A percentile compares a stretch with the other conserved stretches of the same genome.
These are phyloP conservation scores for Copsychus sechellarum DNA, from an alignment of 2,113 vertebrate genomes.

Conservation along the genomic window DNA sequence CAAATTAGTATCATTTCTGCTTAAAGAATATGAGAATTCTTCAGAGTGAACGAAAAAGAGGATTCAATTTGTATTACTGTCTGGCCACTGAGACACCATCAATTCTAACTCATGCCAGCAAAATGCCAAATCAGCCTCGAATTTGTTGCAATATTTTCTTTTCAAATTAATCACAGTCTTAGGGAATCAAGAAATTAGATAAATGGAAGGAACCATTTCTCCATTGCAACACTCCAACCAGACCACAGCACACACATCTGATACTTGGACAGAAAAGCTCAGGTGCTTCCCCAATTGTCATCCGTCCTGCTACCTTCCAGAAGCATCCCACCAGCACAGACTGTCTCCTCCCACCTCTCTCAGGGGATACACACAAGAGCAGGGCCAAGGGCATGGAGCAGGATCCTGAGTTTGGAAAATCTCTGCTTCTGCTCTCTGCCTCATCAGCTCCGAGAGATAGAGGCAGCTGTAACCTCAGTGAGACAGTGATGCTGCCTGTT, in stretches of 20 bases:
- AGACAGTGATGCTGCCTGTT: background rate
- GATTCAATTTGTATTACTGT: background rate
- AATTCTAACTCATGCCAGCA: background rate
- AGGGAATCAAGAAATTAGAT: background rate
- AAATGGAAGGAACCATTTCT: background rate
- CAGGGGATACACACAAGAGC: background rate
- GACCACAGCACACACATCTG: background rate
- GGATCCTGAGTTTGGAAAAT: accelerated
- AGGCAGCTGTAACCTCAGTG: background rate
- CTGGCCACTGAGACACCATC: background rate
- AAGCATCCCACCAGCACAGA: accelerated
- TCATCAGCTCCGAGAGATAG: background rate
- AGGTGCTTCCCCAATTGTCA: background rate
- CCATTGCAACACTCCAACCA: background rate
- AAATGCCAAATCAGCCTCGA: background rate
- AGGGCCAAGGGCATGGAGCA: background rate
- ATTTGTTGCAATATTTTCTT: background rate
- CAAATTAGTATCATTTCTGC: background rate
- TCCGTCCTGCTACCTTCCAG: background rate
- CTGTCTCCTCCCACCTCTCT: background rate
- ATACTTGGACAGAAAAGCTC: background rate
- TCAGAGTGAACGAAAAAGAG: background rate
- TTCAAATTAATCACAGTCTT: background rate
- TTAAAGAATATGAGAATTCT: background rate
- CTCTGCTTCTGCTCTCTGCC: background rate